Percentiles rank a stretch among this genome's conserved stretches.
These are phyloP conservation scores for Scarus forsteni DNA, from an alignment of 2,797 vertebrate genomes.

Conservation along the genomic window DNA sequence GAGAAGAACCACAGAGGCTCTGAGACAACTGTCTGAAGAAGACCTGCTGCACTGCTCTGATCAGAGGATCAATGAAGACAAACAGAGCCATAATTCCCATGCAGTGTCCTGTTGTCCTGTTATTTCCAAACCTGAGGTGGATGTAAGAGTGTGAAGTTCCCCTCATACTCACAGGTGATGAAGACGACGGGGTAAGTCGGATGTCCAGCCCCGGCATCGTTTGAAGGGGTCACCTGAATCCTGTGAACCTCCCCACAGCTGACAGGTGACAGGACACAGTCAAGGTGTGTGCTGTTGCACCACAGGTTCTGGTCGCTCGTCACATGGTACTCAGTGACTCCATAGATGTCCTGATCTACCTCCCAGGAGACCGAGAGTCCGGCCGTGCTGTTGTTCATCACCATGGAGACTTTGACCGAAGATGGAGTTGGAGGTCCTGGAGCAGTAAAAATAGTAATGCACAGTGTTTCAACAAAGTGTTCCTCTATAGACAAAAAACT, in stretches of 20 bases:
- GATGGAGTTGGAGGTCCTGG: constrained; percentile 86
- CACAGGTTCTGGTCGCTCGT: constrained; percentile 71
- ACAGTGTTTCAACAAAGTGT: background rate
- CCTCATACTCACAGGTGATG: constrained; percentile 86
- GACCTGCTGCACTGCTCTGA: no score
- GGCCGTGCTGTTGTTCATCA: constrained; percentile 47
- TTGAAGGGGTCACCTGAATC: constrained; percentile 84
- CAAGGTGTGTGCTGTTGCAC: constrained; percentile 80
- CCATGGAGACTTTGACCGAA: constrained; percentile 78
- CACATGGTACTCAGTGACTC: constrained; percentile 80
- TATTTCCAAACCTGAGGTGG: no score
- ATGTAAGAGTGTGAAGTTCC: background rate
- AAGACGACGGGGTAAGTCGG: constrained; percentile 80
- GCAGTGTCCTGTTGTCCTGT: no score
- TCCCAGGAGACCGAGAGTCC: constrained; percentile 85
- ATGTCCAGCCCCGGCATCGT: constrained; percentile 87
- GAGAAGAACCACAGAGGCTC: no score
- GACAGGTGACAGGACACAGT: constrained; percentile 83
- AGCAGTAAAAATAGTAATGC: background rate
- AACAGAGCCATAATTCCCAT: no score
- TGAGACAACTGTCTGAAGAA: no score
- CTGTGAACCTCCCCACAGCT: constrained; percentile 84
- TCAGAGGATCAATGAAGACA: no score
- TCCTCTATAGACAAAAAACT: background rate
- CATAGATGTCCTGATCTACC: constrained; percentile 51